phyloP scores from a whole-genome alignment of 92 coral and sea anemone genomes.

The Pocillopora meandrina region DNA sequence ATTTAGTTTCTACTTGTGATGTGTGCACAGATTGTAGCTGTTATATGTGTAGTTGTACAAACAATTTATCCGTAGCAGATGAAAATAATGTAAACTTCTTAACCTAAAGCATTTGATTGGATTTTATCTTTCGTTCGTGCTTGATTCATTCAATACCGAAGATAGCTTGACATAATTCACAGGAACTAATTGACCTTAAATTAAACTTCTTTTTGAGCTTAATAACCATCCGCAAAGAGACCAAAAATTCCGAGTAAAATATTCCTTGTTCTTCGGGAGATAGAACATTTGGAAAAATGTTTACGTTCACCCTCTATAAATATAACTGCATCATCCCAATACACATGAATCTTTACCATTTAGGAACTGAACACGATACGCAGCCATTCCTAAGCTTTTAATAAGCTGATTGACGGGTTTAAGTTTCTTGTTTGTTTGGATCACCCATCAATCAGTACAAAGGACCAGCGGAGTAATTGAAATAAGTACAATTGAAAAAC shows the following conservation, averaged over 20 bases:
- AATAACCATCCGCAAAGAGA: slow-evolving; percentile 10
- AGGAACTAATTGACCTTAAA: not conserved
- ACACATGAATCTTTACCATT: not conserved
- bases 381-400: not conserved
- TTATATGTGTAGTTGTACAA: not conserved
- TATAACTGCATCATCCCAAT: not conserved
- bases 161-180: not conserved
- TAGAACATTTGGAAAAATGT: slow-evolving; percentile 10
- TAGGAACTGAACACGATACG: not conserved
- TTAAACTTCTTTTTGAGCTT: not conserved
- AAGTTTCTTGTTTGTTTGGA: not conserved
- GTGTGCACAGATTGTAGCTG: not conserved
- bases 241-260: slow-evolving; percentile 6
- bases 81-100: not conserved
- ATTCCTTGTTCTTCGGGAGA: slow-evolving; percentile 14
- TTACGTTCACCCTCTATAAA: not conserved
- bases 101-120: not conserved
- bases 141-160: not conserved
- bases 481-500: not conserved
- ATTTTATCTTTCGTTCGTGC: not conserved
- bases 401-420: not conserved
- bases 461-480: not conserved
- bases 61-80: not conserved
- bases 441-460: not conserved
- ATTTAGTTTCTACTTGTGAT: not conserved